A percentile compares a stretch with the other conserved stretches of the same genome.
Evolutionary conservation across 2,888 invertebrate genomes (phyloP).

Genomic region (Troides helena): DNA sequence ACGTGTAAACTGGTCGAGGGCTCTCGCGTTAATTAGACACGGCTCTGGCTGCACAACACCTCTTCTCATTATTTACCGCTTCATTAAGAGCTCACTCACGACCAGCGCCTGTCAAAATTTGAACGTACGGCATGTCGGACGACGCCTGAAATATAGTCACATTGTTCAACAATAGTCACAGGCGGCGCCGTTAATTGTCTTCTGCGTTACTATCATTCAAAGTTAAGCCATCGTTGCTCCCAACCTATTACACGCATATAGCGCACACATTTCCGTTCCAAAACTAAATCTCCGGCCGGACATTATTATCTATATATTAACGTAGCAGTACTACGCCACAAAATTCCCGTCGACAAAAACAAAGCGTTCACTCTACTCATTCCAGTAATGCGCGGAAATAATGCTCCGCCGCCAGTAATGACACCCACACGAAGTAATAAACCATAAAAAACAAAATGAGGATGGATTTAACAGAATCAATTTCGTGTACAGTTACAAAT

Average conservation of each 20-base stretch:
- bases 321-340: constrained; percentile 50
- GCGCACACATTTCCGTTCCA: constrained; percentile 54
- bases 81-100: constrained; percentile 77
- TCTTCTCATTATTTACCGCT: constrained; percentile 78
- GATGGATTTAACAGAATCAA: constrained; percentile 69
- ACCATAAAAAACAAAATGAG: constrained; percentile 68
- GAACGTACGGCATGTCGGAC: constrained; percentile 59
- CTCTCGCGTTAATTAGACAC: constrained; percentile 72
- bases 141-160: constrained; percentile 70
- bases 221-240: constrained; percentile 44
- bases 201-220: constrained; percentile 51
- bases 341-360: constrained; percentile 61
- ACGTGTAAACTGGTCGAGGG: constrained; percentile 56
- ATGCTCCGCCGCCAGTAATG: constrained; percentile 59
- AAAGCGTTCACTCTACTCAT: constrained; percentile 47
- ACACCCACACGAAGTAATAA: constrained; percentile 61
- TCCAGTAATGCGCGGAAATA: constrained; percentile 68
- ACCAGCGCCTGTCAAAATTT: constrained; percentile 74
- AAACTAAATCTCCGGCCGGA: constrained; percentile 48
- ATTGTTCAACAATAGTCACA: constrained; percentile 72
- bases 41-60: constrained; percentile 68
- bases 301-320: constrained; percentile 46
- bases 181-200: constrained; percentile 73
- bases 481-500: constrained; percentile 67
- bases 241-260: constrained; percentile 58